These are phyloP conservation scores for Himantopus leucocephalus DNA, from an alignment of 2,113 vertebrate genomes.

Conservation along the genomic window DNA sequence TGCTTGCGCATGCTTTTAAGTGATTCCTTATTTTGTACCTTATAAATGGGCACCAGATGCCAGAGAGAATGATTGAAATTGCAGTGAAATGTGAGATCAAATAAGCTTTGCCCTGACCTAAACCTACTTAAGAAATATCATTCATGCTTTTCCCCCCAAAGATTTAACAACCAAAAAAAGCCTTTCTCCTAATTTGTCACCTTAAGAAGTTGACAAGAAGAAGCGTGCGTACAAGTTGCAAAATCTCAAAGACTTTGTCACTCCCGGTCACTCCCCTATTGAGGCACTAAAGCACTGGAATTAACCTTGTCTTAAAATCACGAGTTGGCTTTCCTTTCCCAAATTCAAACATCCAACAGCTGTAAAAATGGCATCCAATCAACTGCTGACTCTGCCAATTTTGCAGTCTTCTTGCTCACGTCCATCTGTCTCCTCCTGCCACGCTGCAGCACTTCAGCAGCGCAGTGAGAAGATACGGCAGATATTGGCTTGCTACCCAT, in stretches of 20 bases:
- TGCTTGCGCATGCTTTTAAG: constrained; percentile 46
- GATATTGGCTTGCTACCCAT: neutral
- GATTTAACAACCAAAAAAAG: neutral
- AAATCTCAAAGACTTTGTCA: neutral
- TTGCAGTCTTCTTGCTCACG: neutral
- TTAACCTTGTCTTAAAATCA: neutral
- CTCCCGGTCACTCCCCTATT: neutral
- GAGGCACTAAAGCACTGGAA: neutral
- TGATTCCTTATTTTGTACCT: constrained; percentile 55
- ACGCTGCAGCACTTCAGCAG: neutral
- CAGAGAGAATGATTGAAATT: constrained; percentile 30
- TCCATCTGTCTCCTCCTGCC: constrained; percentile 39
- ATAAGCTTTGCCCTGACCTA: neutral
- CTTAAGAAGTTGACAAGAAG: neutral
- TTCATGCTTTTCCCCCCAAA: neutral
- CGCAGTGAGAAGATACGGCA: neutral
- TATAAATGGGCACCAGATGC: constrained; percentile 63
- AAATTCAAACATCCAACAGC: constrained; percentile 45
- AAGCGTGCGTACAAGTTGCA: neutral
- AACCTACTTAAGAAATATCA: neutral
- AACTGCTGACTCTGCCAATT: constrained; percentile 24
- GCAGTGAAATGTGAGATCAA: constrained; percentile 42
- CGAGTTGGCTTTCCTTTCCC: neutral
- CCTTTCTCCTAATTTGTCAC: neutral
- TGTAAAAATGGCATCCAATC: constrained; percentile 52